These are phyloP conservation scores for Orchesella cincta DNA, from an alignment of 1,140 invertebrate genomes.

Conservation along the genomic window DNA sequence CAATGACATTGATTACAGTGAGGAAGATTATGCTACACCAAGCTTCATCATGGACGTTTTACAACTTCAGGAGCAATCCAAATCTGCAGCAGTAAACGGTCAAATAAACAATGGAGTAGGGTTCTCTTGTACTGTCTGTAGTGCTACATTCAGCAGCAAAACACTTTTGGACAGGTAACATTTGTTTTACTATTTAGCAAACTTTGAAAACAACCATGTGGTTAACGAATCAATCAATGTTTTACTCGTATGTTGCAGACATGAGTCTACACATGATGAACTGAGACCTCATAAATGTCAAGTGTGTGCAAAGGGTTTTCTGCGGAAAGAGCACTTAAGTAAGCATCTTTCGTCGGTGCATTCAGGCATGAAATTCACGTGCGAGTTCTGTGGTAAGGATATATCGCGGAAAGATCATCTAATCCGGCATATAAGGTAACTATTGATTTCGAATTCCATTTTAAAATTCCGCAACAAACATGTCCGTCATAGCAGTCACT, in stretches of 20 bases:
- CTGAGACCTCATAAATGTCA: conserved; percentile 45
- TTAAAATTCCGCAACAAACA: too few species aligned
- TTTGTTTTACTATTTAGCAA: background rate
- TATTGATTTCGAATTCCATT: too few species aligned
- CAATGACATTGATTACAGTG: background rate
- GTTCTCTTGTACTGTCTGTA: too few species aligned
- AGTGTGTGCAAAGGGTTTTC: conserved; percentile 43
- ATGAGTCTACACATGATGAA: conserved; percentile 33
- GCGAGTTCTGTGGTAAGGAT: conserved; percentile 50
- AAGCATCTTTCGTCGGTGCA: conserved; percentile 47
- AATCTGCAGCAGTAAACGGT: too few species aligned
- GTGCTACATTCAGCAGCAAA: conserved; percentile 20
- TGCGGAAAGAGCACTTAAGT: conserved; percentile 45
- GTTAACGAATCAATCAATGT: background rate
- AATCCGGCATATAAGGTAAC: conserved; percentile 45
- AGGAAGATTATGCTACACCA: background rate
- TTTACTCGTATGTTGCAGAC: conserved; percentile 21
- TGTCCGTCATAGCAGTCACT: too few species aligned
- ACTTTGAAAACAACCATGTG: background rate
- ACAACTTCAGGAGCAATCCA: too few species aligned
- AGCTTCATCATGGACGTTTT: too few species aligned
- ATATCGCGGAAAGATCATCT: conserved; percentile 49
- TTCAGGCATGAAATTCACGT: conserved; percentile 48
- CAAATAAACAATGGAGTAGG: too few species aligned
- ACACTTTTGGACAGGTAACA: conserved; percentile 1